Conservation (phyloP, 2,113 vertebrate genomes). For the Sander vitreus region DNA sequence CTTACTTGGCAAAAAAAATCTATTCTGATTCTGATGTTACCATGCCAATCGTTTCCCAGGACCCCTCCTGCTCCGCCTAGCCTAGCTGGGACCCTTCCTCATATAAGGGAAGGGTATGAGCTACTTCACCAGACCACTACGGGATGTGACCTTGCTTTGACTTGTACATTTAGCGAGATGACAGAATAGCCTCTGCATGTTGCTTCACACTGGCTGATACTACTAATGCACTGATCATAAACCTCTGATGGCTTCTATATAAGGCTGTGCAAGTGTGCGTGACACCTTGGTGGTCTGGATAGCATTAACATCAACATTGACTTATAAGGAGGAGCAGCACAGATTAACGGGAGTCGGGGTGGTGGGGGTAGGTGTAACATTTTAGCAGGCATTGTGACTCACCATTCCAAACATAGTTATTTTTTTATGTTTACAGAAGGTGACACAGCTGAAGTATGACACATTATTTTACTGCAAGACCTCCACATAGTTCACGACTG, state of each 20-base stretch:
- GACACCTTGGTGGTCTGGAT: conserved; percentile 73
- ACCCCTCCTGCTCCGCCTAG: conserved; percentile 1
- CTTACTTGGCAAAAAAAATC: too few species aligned
- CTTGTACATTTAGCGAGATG: conserved; percentile 54
- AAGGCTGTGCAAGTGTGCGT: conserved; percentile 60
- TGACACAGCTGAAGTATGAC: conserved; percentile 39
- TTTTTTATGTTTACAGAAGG: conserved; percentile 67
- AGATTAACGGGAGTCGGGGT: conserved; percentile 39
- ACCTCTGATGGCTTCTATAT: conserved; percentile 75
- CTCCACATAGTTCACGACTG: conserved; percentile 6
- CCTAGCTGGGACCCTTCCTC: conserved; percentile 9
- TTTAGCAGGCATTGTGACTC: conserved; percentile 70
- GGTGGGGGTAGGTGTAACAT: conserved; percentile 23
- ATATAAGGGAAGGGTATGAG: conserved; percentile 15
- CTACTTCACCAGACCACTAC: conserved; percentile 17
- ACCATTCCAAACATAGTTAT: conserved; percentile 48
- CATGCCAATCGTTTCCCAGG: conserved; percentile 26
- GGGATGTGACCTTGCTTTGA: conserved; percentile 49
- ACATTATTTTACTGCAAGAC: conserved; percentile 55
- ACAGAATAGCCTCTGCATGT: conserved; percentile 47
- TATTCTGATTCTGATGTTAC: not conserved
- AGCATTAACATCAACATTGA: conserved; percentile 79
- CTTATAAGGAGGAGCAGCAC: conserved; percentile 83
- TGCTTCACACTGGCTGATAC: conserved; percentile 44
- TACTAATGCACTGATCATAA: conserved; percentile 63